Evolutionary conservation across 2,888 invertebrate genomes (phyloP).

Genomic region (Dusona sp.): DNA sequence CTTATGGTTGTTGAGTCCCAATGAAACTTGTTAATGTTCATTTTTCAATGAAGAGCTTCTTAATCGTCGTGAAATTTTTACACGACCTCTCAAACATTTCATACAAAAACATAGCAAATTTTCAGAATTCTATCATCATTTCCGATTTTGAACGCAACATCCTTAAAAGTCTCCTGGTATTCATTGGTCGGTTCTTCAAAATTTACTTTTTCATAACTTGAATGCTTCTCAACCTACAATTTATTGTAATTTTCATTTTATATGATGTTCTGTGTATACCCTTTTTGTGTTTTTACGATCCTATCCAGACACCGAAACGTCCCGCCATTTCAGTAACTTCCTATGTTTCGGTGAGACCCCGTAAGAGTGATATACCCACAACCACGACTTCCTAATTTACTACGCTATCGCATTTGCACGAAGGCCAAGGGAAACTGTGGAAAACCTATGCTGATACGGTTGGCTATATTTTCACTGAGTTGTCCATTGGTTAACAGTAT

Average conservation of each 20-base stretch:
- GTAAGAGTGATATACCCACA: not conserved
- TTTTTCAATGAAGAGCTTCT: too few species aligned
- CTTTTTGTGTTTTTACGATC: not conserved
- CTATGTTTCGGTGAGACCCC: not conserved
- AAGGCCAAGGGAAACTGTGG: not conserved
- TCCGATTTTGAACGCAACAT: too few species aligned
- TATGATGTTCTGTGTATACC: not conserved
- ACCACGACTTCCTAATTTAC: too few species aligned
- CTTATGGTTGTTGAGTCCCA: too few species aligned
- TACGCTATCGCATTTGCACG: too few species aligned
- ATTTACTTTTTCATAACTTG: not conserved
- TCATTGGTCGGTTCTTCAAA: not conserved
- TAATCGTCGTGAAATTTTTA: too few species aligned
- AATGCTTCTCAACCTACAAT: not conserved
- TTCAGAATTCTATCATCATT: too few species aligned
- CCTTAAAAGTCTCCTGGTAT: not conserved
- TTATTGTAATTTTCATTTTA: not conserved
- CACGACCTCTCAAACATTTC: too few species aligned
- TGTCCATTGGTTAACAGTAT: not conserved
- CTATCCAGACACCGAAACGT: not conserved
- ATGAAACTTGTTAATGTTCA: too few species aligned
- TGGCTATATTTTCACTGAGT: not conserved
- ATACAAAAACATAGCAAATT: too few species aligned
- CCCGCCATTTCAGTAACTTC: not conserved
- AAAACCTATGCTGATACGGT: not conserved